Evolutionary conservation across 1,140 invertebrate species (phyloP), one percentile per base, ranked within the genome.

Genomic region (Ips nitidus): DNA sequence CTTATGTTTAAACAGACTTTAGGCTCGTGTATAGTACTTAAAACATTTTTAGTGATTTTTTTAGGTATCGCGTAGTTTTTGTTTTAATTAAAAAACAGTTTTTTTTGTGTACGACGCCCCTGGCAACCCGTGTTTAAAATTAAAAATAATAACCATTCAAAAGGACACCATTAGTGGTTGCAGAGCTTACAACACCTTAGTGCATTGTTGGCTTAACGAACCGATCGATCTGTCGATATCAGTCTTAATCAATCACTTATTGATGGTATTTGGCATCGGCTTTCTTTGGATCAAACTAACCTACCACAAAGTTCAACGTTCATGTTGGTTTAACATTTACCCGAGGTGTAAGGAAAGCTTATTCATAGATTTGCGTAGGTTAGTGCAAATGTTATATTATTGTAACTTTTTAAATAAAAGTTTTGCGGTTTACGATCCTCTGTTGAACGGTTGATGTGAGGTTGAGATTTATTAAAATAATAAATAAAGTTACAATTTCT

Each of bases 201-300:
- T 2, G 55, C 55, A 68, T 71, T 71, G 65, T 71, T 58, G 58
- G 8, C 5, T 58, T 71, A 71, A 71, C 66, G 70, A 71, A 71
- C 65, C 64, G 69, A 66, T 70, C 68, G 68, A 63, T 64, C 68
- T 64, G 69, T 60, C 56, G 71, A 73, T 73, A 73, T 73, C 61
- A 57, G 69, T 73, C 71, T 70, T 66, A 70, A 73, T 73, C 71
- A 73, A 66, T 73, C 68, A 65, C 52, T 70, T 70, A 70, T 73
- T 73, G 67, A 73, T 65, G 45, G 42, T 38, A 70, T 57, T 63
- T 52, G 61, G 56, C 60, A 57, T 70, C 40, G 59, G 61, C 50
- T n/a, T 43, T 56, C 59, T 62, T 70, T 57, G 4, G 52, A 3
- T 52, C 40, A 37, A 55, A 45, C 41, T 61, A 43, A 61, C 66